phyloP scores from a whole-genome alignment of 2,888 invertebrate genomes.

The Hedya salicella region DNA sequence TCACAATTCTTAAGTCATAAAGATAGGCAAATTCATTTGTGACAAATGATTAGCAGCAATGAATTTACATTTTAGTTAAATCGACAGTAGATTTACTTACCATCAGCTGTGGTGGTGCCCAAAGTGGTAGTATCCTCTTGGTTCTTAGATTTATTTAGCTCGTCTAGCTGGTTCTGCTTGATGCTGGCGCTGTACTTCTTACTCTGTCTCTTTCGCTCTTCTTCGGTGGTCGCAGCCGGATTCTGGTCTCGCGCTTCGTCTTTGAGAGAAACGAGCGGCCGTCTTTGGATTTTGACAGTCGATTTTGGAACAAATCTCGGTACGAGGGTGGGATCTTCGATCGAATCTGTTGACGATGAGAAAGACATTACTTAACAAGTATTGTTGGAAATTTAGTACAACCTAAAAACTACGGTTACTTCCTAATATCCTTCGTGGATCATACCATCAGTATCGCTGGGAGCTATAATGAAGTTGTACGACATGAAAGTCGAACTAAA shows the following conservation, averaged over 20 bases:
- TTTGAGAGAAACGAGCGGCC: conserved; percentile 70
- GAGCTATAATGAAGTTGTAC: too few relatives aligned
- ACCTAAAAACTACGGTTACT: too few relatives aligned
- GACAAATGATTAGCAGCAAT: too few relatives aligned
- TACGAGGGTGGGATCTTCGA: conserved; percentile 68
- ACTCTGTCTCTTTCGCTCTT: conserved; percentile 76
- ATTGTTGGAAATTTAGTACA: background rate
- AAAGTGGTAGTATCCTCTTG: conserved; percentile 65
- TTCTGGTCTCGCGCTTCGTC: conserved; percentile 68
- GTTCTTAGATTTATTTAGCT: conserved; percentile 60
- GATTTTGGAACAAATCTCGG: conserved; percentile 54
- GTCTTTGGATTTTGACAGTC: conserved; percentile 65
- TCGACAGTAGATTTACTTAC: too few relatives aligned
- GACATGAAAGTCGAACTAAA: too few relatives aligned
- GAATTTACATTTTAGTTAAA: too few relatives aligned
- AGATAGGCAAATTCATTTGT: too few relatives aligned
- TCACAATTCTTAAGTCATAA: too few relatives aligned
- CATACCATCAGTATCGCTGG: too few relatives aligned
- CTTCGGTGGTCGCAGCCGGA: conserved; percentile 75
- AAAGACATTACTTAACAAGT: background rate
- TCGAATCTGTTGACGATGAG: conserved; percentile 59
- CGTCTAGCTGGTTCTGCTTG: conserved; percentile 74
- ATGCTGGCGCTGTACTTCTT: conserved; percentile 78
- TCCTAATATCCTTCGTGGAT: too few relatives aligned
- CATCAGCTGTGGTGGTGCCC: conserved; percentile 59